Conservation (phyloP, 1,140 invertebrate species). For the Trichoplusia ni region DNA sequence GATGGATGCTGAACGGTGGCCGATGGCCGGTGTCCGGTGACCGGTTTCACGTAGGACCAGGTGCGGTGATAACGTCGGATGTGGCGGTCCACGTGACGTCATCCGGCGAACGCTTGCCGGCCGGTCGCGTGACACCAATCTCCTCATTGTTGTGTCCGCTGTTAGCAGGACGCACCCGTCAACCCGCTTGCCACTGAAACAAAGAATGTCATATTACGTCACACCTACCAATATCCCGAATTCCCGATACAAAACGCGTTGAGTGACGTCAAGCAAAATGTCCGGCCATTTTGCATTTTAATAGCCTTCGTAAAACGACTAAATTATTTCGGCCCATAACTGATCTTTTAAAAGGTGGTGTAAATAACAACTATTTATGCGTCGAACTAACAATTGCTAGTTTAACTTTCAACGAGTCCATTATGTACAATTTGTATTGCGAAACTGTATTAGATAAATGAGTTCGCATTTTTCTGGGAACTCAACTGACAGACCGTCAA, state of each 20-base stretch:
- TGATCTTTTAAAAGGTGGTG: neutral
- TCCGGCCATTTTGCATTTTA: neutral
- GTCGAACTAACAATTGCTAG: neutral
- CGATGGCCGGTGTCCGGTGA: neutral
- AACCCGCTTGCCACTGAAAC: constrained; percentile 18
- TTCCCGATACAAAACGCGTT: neutral
- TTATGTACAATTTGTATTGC: constrained; percentile 12
- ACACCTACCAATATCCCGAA: constrained; percentile 3
- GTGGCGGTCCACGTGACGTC: constrained; percentile 59
- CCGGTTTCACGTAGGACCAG: constrained; percentile 14
- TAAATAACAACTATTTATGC: neutral
- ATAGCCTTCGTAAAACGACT: neutral
- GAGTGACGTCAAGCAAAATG: neutral
- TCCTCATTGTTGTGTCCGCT: constrained; percentile 46
- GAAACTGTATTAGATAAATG: neutral
- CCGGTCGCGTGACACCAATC: constrained; percentile 58
- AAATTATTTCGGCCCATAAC: neutral
- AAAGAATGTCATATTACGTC: constrained; percentile 21
- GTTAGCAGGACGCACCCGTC: constrained; percentile 13
- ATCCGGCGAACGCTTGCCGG: constrained; percentile 50
- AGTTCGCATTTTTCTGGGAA: neutral
- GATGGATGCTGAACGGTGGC: neutral
- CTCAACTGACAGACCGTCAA: neutral
- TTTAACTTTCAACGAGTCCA: constrained; percentile 1
- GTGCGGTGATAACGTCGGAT: constrained; percentile 64